These are phyloP conservation scores for Castor canadensis DNA, from an alignment of 2,113 vertebrate species.

Conservation along the genomic window DNA sequence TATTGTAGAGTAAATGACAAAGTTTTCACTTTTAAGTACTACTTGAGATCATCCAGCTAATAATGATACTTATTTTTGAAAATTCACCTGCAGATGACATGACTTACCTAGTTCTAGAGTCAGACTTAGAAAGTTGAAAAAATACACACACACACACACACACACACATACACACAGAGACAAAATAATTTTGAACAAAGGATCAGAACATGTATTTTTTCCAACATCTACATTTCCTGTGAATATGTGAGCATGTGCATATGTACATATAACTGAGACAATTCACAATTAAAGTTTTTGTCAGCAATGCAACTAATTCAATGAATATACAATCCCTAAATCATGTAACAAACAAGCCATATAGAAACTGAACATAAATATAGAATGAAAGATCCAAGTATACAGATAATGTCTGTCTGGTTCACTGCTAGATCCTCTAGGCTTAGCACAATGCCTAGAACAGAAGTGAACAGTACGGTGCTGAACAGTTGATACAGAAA, in stretches of 20 bases:
- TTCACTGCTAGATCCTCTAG: neutral
- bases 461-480: neutral
- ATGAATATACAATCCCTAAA: neutral
- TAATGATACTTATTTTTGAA: slow-evolving; percentile 10
- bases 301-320: neutral
- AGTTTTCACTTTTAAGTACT: neutral
- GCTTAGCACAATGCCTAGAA: neutral
- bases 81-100: neutral
- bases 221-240: neutral
- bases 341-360: neutral
- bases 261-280: neutral
- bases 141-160: too few species aligned
- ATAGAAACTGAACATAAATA: neutral
- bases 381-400: neutral
- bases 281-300: neutral
- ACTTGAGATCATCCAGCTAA: neutral
- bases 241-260: neutral
- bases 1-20: neutral
- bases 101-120: neutral
- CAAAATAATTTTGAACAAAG: slow-evolving; percentile 2
- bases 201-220: neutral
- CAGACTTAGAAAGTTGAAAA: neutral
- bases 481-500: neutral
- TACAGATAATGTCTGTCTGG: neutral
- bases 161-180: too few species aligned